Evolutionary conservation across 2,113 vertebrate genomes (phyloP), one percentile per base, ranked within the genome.

Genomic region (Apodemus sylvaticus): DNA sequence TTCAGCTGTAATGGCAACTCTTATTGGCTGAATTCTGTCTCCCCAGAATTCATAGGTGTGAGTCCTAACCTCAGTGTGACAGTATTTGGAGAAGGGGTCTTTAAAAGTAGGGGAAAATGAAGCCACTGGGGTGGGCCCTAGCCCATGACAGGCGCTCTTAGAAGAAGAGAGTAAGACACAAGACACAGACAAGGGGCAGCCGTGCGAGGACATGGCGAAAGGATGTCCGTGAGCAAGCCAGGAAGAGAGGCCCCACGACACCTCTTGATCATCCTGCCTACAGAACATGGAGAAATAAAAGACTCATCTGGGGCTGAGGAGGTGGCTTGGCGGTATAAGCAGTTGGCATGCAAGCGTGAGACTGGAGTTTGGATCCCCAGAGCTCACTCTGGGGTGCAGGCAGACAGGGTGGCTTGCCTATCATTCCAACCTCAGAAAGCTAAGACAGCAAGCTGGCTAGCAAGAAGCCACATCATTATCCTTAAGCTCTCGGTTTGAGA

Each of bases 221-320:
- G 42, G 26, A 5, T 0, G 3, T 34, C 53, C 53, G 12, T 11
- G 19, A 22, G 11, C 31, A 64, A 13, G 53, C 45, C 79, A 60
- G 51, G 26, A 10, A 82, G 31, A 64, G 58, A 82, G 48, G n/a
- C 73, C 74, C 66, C 48, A 36, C 9, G 0, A 68, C 24, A 4
- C 42, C 87, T 8, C 62, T 90, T 36, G 12, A 29, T 73, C 45
- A 9, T 39, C 14, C 6, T 20, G 31, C 48, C 39, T 74, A 34
- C 8, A 26, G 74, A n/a, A 36, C 11, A 1, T 0, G 0, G 45
- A 51, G 42, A 51, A 62, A 42, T 11, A 1, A 22, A 51, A 48
- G 22, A 48, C 31, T 29, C 0, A 24, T 55, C 45, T 60, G 90
- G n/a, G 26, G 82, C 17, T 31, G 1, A 45, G 5, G 58, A 64